Conservation (phyloP, 2,113 vertebrate species). For the Salvelinus fontinalis region DNA sequence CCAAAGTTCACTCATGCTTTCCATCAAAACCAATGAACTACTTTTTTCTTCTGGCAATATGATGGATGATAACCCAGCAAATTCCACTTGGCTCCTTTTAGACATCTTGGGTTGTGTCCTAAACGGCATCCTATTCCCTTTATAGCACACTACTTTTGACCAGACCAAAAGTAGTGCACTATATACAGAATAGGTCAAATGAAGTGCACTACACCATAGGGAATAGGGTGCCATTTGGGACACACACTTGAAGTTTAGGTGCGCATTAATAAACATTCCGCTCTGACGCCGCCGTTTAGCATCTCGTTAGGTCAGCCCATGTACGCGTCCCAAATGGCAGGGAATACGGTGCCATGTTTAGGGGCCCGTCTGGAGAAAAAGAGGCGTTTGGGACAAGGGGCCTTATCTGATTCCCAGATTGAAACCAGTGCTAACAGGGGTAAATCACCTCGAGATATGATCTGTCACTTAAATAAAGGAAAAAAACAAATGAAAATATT, state of each 20-base stretch:
- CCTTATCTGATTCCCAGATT: not conserved
- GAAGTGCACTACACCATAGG: too few species aligned
- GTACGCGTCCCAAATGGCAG: too few species aligned
- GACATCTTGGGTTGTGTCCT: not conserved
- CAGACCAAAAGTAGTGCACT: too few species aligned
- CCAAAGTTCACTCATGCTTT: slow-evolving; percentile 6
- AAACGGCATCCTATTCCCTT: too few species aligned
- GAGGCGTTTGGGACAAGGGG: slow-evolving; percentile 2
- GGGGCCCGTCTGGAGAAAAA: not conserved
- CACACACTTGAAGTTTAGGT: not conserved
- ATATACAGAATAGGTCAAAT: too few species aligned
- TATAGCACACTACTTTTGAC: too few species aligned
- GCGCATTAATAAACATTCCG: slow-evolving; percentile 10
- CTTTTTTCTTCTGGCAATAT: not conserved
- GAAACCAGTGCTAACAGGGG: not conserved
- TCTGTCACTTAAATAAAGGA: not conserved
- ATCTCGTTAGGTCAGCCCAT: slow-evolving; percentile 34
- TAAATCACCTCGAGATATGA: not conserved
- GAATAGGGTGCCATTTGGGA: too few species aligned
- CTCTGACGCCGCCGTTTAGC: slow-evolving; percentile 14
- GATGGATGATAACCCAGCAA: slow-evolving; percentile 7
- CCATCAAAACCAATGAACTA: not conserved
- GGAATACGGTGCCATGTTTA: slow-evolving; percentile 10
- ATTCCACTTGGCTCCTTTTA: slow-evolving; percentile 1
- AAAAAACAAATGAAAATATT: not conserved